Evolutionary conservation across 2,113 vertebrate genomes (phyloP).

Genomic region (Labeo catla): DNA sequence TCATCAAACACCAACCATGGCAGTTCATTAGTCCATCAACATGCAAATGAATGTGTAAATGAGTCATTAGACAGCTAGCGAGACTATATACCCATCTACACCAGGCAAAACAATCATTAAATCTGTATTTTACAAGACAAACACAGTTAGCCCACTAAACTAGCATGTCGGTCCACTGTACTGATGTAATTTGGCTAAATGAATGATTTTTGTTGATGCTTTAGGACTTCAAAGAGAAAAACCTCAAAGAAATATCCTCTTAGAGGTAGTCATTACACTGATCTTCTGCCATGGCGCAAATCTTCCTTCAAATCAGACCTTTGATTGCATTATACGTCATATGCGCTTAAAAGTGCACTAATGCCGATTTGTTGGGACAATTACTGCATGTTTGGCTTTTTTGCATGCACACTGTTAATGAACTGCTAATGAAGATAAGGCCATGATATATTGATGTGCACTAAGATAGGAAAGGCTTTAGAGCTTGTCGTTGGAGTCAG

Average conservation of each 20-base stretch:
- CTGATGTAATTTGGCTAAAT: conserved; percentile 69
- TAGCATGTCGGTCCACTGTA: conserved; percentile 13
- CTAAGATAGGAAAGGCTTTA: neutral
- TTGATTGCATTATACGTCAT: conserved; percentile 43
- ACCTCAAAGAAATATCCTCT: conserved; percentile 57
- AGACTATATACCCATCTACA: neutral
- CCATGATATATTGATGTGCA: conserved; percentile 28
- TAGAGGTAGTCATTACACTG: conserved; percentile 32
- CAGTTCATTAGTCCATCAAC: neutral
- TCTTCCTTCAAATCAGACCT: conserved; percentile 14
- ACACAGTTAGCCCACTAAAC: neutral
- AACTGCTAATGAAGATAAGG: conserved; percentile 26
- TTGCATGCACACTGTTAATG: conserved; percentile 29
- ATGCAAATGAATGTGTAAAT: conserved; percentile 27
- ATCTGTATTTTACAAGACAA: conserved; percentile 52
- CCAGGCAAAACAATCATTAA: conserved; percentile 26
- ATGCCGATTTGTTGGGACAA: conserved; percentile 8
- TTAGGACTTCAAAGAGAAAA: conserved; percentile 62
- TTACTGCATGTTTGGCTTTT: conserved; percentile 14
- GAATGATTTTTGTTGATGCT: conserved; percentile 62
- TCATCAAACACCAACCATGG: neutral
- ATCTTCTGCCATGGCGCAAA: conserved; percentile 1
- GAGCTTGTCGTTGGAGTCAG: neutral
- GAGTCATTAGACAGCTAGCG: conserved; percentile 9
- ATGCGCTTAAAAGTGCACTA: conserved; percentile 36